A percentile compares a stretch with the other conserved stretches of the same genome.
Evolutionary conservation across 2,797 vertebrate species (phyloP).

Genomic region (Pithecia hirsuta): DNA sequence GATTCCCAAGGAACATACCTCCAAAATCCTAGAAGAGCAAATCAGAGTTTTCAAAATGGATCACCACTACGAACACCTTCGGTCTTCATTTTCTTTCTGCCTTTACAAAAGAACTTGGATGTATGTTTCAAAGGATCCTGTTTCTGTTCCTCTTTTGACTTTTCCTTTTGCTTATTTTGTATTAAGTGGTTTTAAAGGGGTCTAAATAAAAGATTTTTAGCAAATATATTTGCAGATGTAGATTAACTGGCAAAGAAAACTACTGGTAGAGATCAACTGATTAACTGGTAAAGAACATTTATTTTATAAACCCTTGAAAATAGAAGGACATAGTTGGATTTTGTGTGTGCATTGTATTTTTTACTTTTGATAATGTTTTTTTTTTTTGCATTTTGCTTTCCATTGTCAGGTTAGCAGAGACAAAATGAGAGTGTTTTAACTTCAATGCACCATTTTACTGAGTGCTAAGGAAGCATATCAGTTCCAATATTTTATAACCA

Average conservation of each 20-base stretch:
- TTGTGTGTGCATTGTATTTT: constrained; percentile 65
- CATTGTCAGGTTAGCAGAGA: constrained; percentile 69
- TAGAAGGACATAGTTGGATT: constrained; percentile 52
- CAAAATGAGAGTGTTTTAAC: constrained; percentile 72
- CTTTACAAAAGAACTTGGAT: background rate
- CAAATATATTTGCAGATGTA: constrained; percentile 14
- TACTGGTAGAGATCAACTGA: background rate
- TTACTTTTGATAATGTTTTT: constrained; percentile 62
- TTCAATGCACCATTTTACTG: constrained; percentile 61
- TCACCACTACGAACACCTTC: background rate
- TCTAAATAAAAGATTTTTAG: constrained; percentile 56
- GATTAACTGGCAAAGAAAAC: constrained; percentile 29
- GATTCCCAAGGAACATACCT: constrained; percentile 21
- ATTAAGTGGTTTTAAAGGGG: constrained; percentile 22
- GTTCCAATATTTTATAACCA: constrained; percentile 65
- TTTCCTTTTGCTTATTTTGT: background rate
- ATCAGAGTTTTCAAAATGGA: background rate
- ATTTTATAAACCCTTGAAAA: constrained; percentile 67
- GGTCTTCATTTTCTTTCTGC: background rate
- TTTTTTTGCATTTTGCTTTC: constrained; percentile 73
- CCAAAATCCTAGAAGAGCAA: background rate
- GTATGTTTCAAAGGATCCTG: background rate
- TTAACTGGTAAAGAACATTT: constrained; percentile 44
- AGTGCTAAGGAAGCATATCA: constrained; percentile 75
- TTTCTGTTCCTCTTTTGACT: background rate